Evolutionary conservation across 2,113 vertebrate genomes (phyloP), one percentile per base, ranked within the genome.

Genomic region (Xyliphius kryptos): DNA sequence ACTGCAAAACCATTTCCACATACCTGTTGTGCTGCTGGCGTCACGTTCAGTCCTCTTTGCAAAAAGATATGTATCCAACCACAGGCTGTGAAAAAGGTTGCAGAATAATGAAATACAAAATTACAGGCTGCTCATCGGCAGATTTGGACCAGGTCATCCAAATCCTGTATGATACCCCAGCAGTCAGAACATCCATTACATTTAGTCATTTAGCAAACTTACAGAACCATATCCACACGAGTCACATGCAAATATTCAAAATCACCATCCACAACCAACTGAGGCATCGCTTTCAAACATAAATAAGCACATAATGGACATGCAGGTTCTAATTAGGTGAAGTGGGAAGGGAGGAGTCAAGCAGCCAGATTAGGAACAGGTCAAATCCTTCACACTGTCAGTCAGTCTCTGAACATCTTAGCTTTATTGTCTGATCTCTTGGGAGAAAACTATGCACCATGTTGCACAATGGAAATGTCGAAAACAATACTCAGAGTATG

Each of bases 311-410:
- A 49, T 41, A 73, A 76, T 80, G 76, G 68, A 75, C 60, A 69
- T 74, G 69, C 32, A 79, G 72, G 61, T 74, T 56, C 76, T 76
- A 68, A 60, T 68, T 61, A 61, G 72, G 68, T 70, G 50, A 40
- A 68, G 66, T 56, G 47, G 9, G 13, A 50, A 73, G 78, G 86
- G 87, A 72, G 87, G 86, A 85, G 85, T 79, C 81, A 82, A 58
- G 14, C 14, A 58, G 77, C 48, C 19, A 84, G 80, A 81, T 86
- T 89, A 86, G 66, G 41, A 66, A 50, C 52, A 32, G 68, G 59
- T 66, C 61, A 70, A 79, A 74, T 81, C 74, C 80, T 61, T 61
- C 22, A 53, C 38, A 57, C 61, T 52, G 46, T 32, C 15, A 43
- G 16, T 49, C 32, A 55, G 44, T 60, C 37, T 22, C 43, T 63